Percentiles rank a stretch among this genome's conserved stretches.
Conservation (phyloP, 2,888 invertebrate genomes). For the Entomobrya multifasciata region DNA sequence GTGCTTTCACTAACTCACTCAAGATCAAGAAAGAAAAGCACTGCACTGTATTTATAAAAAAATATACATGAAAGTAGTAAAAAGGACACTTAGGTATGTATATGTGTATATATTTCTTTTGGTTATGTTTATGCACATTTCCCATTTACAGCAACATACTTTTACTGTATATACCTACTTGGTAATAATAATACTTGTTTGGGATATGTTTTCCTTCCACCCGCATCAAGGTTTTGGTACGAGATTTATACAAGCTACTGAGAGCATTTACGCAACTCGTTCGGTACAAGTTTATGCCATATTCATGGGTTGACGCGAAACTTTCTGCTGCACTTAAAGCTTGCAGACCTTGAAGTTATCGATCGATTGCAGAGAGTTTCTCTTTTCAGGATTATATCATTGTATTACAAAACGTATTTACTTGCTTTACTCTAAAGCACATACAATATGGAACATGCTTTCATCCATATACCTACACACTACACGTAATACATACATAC, state of each 20-base stretch:
- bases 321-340: slow-evolving; percentile 74
- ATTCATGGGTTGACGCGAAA: slow-evolving; percentile 69
- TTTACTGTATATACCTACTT: neutral
- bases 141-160: slow-evolving; percentile 3
- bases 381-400: slow-evolving; percentile 64
- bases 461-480: neutral
- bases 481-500: neutral
- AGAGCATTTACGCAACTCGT: slow-evolving; percentile 71
- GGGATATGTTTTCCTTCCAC: slow-evolving; percentile 62
- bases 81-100: neutral
- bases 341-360: slow-evolving; percentile 74
- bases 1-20: slow-evolving; percentile 37
- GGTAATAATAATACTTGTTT: slow-evolving; percentile 21
- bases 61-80: too few species aligned
- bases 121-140: neutral
- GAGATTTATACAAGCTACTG: slow-evolving; percentile 65
- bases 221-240: slow-evolving; percentile 71
- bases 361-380: slow-evolving; percentile 74
- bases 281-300: slow-evolving; percentile 70
- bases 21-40: neutral
- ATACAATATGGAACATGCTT: slow-evolving; percentile 34
- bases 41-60: slow-evolving; percentile 1
- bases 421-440: neutral
- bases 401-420: slow-evolving; percentile 51
- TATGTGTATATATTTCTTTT: neutral